Evolutionary conservation across 2,888 invertebrate species (phyloP).

Genomic region (Conomelus anceps): DNA sequence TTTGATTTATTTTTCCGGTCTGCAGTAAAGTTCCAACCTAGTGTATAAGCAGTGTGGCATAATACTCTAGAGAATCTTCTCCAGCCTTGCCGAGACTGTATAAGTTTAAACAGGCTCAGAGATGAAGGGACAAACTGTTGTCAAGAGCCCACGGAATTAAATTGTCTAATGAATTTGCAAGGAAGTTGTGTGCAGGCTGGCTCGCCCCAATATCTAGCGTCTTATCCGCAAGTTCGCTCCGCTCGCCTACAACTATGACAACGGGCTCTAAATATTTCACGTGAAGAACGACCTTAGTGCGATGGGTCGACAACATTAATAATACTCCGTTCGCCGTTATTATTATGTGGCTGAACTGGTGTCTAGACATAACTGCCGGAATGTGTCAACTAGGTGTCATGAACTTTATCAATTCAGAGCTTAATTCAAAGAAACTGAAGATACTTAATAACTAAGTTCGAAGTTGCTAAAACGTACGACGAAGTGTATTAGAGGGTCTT

Average conservation of each 20-base stretch:
- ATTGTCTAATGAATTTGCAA: background rate
- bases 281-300: background rate
- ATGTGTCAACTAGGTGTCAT: background rate
- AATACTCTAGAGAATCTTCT: background rate
- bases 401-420: background rate
- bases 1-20: background rate
- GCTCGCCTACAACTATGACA: background rate
- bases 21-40: background rate
- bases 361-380: background rate
- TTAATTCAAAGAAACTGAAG: background rate
- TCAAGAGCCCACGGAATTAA: background rate
- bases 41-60: background rate
- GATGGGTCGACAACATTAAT: background rate
- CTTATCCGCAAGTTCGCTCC: background rate
- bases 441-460: background rate
- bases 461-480: no score
- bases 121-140: background rate
- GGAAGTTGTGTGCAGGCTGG: background rate
- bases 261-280: background rate
- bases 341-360: background rate
- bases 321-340: background rate
- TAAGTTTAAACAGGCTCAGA: background rate
- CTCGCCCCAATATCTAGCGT: background rate
- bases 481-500: no score
- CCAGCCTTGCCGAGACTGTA: background rate